Base-by-base conservation (phyloP, 2,113 vertebrate species). In the Heteronetta atricapilla region DNA sequence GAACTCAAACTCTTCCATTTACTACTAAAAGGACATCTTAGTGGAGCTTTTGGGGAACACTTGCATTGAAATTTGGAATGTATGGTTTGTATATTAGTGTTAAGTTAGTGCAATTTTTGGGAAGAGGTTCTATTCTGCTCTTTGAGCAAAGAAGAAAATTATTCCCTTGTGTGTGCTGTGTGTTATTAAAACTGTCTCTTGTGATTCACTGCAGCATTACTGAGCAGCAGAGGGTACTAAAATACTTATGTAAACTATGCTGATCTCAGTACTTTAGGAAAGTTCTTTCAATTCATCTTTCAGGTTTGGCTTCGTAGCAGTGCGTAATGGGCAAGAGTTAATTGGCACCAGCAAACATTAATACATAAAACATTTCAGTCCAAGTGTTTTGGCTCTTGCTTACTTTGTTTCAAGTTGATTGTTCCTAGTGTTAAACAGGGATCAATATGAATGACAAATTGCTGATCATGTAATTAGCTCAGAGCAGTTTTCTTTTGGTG, bases 131-230 rank as follows among this genome's bases (percentile, higher is more conserved):
- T 75, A 38, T 78, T 90, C 82, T 93, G 69, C 69, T 94, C 85
- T 95, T 94, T 67, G 72, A 80, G 72, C 78, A 91, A 93, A 94
- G 94, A 91, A 85, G 75, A 91, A 87, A 91, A 93, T 96, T 52
- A 95, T 94, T 91, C 88, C 76, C 50, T 18, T 3, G 40, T 44
- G 89, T 93, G 67, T 82, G 74, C 88, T 92, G 85, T 52, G 13
- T 52, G 50, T 93, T 97, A 95, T 91, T 96, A 94, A 94, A 96
- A 86, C 90, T 94, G 89, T 94, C 95, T 91, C 89, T 88, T 83
- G 92, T 96, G 94, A 93, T 96, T 96, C 93, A 94, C 92, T 75
- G 77, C 92, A 95, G 80, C 80, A 82, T 95, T 95, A 94, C 62
- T 92, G 94, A 95, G 94, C 90, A 95, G 89, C 90, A 94, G 77